phyloP scores from a whole-genome alignment of 2,888 invertebrate species.

The Nemurella pictetii region DNA sequence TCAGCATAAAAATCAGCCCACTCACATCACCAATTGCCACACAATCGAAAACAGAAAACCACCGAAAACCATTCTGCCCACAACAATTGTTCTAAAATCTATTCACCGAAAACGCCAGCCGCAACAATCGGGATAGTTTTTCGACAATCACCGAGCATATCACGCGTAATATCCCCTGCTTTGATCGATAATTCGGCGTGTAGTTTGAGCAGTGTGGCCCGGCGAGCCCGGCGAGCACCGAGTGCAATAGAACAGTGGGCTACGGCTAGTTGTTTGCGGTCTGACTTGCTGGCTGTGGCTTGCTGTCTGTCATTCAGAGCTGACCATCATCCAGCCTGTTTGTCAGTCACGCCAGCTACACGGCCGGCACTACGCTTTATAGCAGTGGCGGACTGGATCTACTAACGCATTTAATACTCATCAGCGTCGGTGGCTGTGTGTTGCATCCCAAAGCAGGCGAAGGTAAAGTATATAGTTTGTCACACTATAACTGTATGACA shows the following conservation, averaged over 20 bases:
- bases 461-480: no score
- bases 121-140: not conserved
- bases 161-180: not conserved
- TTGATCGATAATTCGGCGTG: not conserved
- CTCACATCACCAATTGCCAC: not conserved
- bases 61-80: not conserved
- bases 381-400: not conserved
- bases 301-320: not conserved
- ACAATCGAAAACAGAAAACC: not conserved
- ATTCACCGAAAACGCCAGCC: not conserved
- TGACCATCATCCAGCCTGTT: not conserved
- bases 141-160: not conserved
- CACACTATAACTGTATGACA: no score
- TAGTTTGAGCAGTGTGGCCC: not conserved
- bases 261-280: slow-evolving; percentile 8
- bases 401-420: no score
- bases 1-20: not conserved
- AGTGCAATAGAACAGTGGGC: not conserved
- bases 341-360: not conserved
- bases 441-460: no score
- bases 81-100: not conserved
- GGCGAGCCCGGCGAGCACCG: not conserved
- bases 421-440: no score
- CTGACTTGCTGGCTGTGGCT: not conserved
- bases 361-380: no score